Conservation (phyloP, 2,888 invertebrate genomes). For the Melanostoma mellinum region DNA sequence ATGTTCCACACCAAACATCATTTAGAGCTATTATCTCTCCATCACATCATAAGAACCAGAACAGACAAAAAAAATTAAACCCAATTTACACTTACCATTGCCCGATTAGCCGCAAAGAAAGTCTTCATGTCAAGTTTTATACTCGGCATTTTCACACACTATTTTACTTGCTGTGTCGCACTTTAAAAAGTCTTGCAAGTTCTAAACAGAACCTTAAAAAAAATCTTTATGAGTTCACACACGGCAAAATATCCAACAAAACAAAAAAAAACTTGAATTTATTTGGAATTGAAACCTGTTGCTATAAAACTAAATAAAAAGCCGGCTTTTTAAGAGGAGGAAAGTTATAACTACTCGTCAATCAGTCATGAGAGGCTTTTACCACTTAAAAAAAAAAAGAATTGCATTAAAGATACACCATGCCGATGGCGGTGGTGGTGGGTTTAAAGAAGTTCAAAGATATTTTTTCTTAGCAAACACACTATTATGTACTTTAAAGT, state of each 20-base stretch:
- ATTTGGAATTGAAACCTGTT: constrained; percentile 60
- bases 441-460: constrained; percentile 33
- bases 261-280: constrained; percentile 21
- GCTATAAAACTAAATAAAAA: constrained; percentile 38
- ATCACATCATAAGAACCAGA: constrained; percentile 33
- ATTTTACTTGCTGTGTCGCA: constrained; percentile 28
- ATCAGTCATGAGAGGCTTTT: constrained; percentile 36
- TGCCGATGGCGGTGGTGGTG: constrained; percentile 28
- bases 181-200: constrained; percentile 54
- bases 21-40: constrained; percentile 48
- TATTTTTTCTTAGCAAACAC: constrained; percentile 17
- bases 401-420: constrained; percentile 43
- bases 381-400: constrained; percentile 31
- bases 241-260: constrained; percentile 36
- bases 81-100: constrained; percentile 65
- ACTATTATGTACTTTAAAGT: constrained; percentile 32
- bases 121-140: constrained; percentile 67
- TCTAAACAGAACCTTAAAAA: constrained; percentile 58
- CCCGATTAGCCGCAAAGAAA: constrained; percentile 62
- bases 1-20: constrained; percentile 49
- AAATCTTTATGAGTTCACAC: constrained; percentile 61
- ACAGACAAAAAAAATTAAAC: constrained; percentile 6
- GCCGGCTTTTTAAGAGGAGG: constrained; percentile 56
- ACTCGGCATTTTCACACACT: constrained; percentile 72
- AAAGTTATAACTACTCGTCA: constrained; percentile 49